A percentile compares a stretch with the other conserved stretches of the same genome.
phyloP scores from a whole-genome alignment of 2,888 invertebrate species.

The Andrena fulva region DNA sequence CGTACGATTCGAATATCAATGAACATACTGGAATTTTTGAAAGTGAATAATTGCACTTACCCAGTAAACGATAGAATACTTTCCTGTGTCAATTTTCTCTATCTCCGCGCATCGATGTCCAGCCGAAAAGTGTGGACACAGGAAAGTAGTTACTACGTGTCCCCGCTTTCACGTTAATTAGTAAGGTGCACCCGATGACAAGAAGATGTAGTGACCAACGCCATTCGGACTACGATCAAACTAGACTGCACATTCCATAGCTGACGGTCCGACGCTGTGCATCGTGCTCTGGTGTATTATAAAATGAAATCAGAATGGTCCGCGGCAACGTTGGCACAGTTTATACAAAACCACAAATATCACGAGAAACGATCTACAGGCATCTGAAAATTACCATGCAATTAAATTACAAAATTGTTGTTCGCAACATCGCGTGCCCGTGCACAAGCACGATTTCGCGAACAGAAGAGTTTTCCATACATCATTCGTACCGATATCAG shows the following conservation, averaged over 20 bases:
- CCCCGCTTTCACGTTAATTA: constrained; percentile 32
- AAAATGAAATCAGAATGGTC: constrained; percentile 24
- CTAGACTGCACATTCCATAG: constrained; percentile 17
- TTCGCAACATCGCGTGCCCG: neutral
- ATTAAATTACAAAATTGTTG: constrained; percentile 49
- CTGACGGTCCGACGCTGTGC: neutral
- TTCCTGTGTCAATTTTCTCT: neutral
- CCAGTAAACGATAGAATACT: neutral
- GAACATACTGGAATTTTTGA: neutral
- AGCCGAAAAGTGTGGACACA: neutral
- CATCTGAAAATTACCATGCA: constrained; percentile 29
- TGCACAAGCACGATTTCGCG: constrained; percentile 3
- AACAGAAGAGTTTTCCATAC: neutral
- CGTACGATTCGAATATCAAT: neutral
- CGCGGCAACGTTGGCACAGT: neutral
- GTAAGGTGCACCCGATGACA: constrained; percentile 15
- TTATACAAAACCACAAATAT: constrained; percentile 11
- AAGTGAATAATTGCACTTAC: neutral
- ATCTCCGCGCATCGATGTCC: neutral
- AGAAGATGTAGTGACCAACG: neutral
- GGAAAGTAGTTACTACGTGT: constrained; percentile 6
- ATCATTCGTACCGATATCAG: neutral
- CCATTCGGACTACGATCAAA: constrained; percentile 18
- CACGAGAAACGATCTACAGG: neutral
- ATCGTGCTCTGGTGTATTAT: neutral